Evolutionary conservation across 2,888 invertebrate species (phyloP), one percentile per base, ranked within the genome.

Genomic region (Drosophila leonis): DNA sequence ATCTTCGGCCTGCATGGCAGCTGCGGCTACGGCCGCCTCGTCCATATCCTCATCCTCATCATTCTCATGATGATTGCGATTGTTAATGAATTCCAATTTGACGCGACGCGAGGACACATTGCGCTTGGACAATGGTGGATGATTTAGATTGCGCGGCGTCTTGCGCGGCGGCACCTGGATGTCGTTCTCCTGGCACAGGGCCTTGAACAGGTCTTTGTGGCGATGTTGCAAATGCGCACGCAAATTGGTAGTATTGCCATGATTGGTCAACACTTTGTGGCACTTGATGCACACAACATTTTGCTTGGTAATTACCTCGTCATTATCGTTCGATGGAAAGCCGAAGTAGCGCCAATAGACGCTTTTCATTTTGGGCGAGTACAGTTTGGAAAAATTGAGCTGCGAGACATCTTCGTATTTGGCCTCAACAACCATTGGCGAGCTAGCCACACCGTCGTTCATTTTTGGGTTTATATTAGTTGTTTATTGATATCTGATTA

Each of bases 271-370:
- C 13, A 91, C 86, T 33, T 88, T 85, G 70, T 90, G 91, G 72
- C 93, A 93, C 9, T 93, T 76, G 7, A 91, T 90, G 63, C 93
- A 93, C 0, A 93, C 90, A 20, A 93, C 91, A 70, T 91, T 93
- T 64, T 92, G 90, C 72, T 92, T 93, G 39, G 93, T 93, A 61
- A 93, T 90, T 60, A 93, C 92, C 70, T 90, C 90, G 74, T 91
- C 88, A 49, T 91, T 82, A 57, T 91, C 92, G 66, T 92, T 90
- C 2, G 92, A 90, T n/a, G 93, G 93, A 73, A 92, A 93, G 2
- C 93, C 93, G 68, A 93, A 93, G 76, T 92, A 91, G 60, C 91
- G 92, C 93, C 93, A 93, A 67, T 92, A 93, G 3, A 91, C 91
- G 77, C 93, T 93, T 65, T 92, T 91, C 93, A 93, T 93, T 80